Evolutionary conservation across 1,140 invertebrate genomes (phyloP).

Genomic region (Delia radicum): DNA sequence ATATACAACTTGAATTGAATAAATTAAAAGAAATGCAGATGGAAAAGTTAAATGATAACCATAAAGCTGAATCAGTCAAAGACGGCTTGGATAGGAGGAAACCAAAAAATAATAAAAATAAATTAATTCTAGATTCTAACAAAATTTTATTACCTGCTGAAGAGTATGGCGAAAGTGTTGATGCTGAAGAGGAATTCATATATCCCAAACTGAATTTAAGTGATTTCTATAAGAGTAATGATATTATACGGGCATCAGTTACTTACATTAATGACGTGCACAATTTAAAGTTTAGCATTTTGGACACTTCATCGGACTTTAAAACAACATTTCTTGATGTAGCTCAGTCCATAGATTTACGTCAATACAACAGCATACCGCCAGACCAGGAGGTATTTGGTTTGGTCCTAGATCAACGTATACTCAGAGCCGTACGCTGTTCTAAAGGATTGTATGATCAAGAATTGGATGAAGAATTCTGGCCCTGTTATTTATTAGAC

Average conservation of each 20-base stretch:
- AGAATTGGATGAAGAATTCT: not conserved
- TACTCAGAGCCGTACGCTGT: conserved; percentile 13
- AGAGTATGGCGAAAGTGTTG: not conserved
- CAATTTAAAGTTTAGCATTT: conserved; percentile 5
- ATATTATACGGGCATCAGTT: not conserved
- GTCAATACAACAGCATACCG: conserved; percentile 3
- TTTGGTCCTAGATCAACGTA: conserved; percentile 14
- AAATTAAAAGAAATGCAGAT: not conserved
- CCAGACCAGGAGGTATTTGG: conserved; percentile 23
- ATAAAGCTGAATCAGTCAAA: not conserved
- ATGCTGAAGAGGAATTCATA: not conserved
- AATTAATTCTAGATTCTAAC: not conserved
- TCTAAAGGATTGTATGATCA: not conserved
- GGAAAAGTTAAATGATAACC: not conserved
- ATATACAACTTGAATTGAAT: conserved; percentile 21
- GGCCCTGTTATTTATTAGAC: conserved; percentile 9
- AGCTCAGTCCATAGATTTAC: not conserved
- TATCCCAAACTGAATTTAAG: not conserved
- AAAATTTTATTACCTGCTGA: not conserved
- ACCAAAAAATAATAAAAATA: not conserved
- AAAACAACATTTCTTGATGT: not conserved
- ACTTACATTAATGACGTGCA: conserved; percentile 14
- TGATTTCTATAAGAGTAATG: not conserved
- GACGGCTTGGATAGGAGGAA: too few species aligned
- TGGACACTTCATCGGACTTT: not conserved